Percentiles rank a stretch among this genome's conserved stretches.
Conservation (phyloP, 2,888 invertebrate genomes). For the Reticulitermes lucifugus region DNA sequence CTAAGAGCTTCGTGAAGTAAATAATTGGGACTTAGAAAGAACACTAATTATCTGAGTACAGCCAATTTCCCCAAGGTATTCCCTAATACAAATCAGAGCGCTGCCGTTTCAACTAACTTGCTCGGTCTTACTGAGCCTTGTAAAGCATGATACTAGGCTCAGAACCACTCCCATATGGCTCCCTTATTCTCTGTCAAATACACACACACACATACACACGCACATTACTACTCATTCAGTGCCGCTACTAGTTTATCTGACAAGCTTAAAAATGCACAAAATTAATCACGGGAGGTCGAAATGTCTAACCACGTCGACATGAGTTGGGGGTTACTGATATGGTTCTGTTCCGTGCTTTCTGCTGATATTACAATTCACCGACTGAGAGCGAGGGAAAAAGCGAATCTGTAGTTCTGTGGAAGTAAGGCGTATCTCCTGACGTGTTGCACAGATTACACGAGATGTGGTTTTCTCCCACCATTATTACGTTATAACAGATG, state of each 20-base stretch:
- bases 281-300: background rate
- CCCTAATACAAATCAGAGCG: too few species aligned
- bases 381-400: background rate
- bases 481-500: background rate
- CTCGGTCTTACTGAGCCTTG: too few species aligned
- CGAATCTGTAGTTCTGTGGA: background rate
- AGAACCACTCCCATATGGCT: too few species aligned
- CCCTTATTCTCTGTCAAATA: background rate
- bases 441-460: conserved; percentile 11
- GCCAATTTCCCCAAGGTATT: too few species aligned
- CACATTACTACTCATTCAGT: background rate
- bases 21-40: too few species aligned
- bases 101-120: too few species aligned
- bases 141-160: too few species aligned
- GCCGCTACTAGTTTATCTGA: background rate
- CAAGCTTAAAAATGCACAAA: background rate
- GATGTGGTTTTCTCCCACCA: background rate
- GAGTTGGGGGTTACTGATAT: background rate
- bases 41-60: too few species aligned
- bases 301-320: background rate
- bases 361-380: background rate
- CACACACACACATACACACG: background rate
- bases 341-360: background rate
- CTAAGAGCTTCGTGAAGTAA: too few species aligned
- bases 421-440: background rate